A percentile compares a stretch with the other conserved stretches of the same genome.
Conservation (phyloP, 2,113 vertebrate species). For the Ascaphus truei region DNA sequence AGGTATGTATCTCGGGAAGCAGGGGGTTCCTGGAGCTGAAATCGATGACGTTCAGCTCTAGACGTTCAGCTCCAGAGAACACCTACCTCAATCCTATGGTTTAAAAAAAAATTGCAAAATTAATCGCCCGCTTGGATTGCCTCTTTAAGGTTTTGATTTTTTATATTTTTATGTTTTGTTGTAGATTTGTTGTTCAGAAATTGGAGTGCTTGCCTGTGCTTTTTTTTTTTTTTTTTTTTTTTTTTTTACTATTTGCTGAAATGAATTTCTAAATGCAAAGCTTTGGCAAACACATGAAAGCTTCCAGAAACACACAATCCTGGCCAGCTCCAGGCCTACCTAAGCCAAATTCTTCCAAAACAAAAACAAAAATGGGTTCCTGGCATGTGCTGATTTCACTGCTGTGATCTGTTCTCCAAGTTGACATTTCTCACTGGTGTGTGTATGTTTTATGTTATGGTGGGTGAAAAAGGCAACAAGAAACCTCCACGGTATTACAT, state of each 20-base stretch:
- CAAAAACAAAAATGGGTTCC: slow-evolving; percentile 16
- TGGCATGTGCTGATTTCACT: neutral
- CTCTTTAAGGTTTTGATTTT: too few species aligned
- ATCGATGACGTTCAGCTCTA: too few species aligned
- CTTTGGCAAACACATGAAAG: slow-evolving; percentile 14
- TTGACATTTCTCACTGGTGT: neutral
- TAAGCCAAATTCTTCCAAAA: slow-evolving; percentile 27
- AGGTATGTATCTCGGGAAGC: too few species aligned
- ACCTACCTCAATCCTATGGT: too few species aligned
- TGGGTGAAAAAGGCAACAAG: too few species aligned
- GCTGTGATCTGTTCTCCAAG: slow-evolving; percentile 15
- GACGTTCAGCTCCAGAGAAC: too few species aligned
- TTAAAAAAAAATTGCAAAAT: too few species aligned
- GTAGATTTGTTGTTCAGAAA: neutral
- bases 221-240: neutral
- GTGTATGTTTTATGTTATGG: too few species aligned
- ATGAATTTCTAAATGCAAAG: slow-evolving; percentile 9
- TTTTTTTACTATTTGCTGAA: neutral
- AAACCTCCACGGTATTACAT: too few species aligned
- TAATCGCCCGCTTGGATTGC: too few species aligned
- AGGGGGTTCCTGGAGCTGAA: too few species aligned
- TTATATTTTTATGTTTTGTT: neutral
- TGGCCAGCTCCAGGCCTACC: neutral
- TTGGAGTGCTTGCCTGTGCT: neutral
- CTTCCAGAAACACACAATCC: neutral